Conservation (phyloP, 2,797 vertebrate genomes). For the Danio jaintianensis region DNA sequence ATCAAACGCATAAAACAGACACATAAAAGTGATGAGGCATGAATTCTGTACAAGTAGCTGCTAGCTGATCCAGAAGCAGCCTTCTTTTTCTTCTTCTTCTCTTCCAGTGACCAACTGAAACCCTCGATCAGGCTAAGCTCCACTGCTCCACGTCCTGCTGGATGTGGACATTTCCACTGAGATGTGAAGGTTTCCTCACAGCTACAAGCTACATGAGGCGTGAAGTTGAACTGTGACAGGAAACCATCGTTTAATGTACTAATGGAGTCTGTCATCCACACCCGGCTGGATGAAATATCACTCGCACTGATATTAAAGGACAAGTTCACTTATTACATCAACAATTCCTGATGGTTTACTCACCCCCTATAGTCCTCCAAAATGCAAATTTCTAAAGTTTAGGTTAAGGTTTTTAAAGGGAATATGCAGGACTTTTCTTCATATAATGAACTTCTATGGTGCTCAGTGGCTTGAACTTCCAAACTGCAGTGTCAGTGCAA, state of each 20-base stretch:
- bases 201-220: not conserved
- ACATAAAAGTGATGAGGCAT: constrained; percentile 27
- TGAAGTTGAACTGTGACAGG: not conserved
- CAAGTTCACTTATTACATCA: no score
- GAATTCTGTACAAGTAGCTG: not conserved
- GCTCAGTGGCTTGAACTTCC: no score
- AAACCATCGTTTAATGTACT: constrained; percentile 16
- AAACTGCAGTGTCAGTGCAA: no score
- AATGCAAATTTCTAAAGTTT: no score
- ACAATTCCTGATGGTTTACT: no score
- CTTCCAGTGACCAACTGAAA: constrained; percentile 14
- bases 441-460: no score
- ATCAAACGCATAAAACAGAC: not conserved
- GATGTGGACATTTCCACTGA: not conserved
- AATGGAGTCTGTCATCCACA: not conserved
- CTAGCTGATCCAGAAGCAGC: not conserved
- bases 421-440: no score
- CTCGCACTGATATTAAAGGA: not conserved
- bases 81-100: constrained; percentile 5
- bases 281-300: constrained; percentile 4
- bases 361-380: no score
- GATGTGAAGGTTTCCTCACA: not conserved
- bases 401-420: no score
- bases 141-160: not conserved
- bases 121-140: not conserved